Evolutionary conservation across 2,113 vertebrate genomes (phyloP).

Genomic region (Chionodraco myersi): DNA sequence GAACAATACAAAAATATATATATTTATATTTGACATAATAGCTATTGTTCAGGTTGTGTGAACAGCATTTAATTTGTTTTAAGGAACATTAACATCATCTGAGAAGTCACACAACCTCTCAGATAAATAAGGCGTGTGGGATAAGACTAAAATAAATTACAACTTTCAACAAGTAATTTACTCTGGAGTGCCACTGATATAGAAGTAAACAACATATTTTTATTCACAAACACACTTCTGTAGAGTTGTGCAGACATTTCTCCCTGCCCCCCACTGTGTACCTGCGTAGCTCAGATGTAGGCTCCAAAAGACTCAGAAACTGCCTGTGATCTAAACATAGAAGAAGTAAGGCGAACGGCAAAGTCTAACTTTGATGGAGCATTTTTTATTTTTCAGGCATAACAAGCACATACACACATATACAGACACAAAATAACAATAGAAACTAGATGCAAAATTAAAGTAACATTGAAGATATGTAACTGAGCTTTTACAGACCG

Average conservation of each 20-base stretch:
- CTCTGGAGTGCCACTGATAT: constrained; percentile 45
- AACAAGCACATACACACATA: constrained; percentile 19
- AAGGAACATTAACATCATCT: no score
- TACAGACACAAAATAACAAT: constrained; percentile 13
- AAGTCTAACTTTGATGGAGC: constrained; percentile 66
- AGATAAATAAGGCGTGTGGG: no score
- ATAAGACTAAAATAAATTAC: background rate
- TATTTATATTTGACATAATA: no score
- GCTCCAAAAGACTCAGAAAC: constrained; percentile 65
- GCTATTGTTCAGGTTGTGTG: no score
- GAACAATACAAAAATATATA: no score
- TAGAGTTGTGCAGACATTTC: constrained; percentile 41
- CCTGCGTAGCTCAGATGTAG: constrained; percentile 64
- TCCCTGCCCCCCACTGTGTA: constrained; percentile 59
- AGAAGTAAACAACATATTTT: constrained; percentile 69
- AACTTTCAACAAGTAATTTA: constrained; percentile 40
- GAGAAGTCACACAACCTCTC: no score
- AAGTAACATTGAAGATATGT: constrained; percentile 41
- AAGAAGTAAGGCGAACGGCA: constrained; percentile 59
- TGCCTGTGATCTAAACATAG: constrained; percentile 79
- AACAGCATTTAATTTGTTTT: no score
- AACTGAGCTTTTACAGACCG: constrained; percentile 26
- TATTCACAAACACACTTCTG: constrained; percentile 63
- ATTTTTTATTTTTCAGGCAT: constrained; percentile 18
- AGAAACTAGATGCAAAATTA: constrained; percentile 36